Base-by-base conservation (phyloP, 1,140 invertebrate species). In the Eumaeus atala region DNA sequence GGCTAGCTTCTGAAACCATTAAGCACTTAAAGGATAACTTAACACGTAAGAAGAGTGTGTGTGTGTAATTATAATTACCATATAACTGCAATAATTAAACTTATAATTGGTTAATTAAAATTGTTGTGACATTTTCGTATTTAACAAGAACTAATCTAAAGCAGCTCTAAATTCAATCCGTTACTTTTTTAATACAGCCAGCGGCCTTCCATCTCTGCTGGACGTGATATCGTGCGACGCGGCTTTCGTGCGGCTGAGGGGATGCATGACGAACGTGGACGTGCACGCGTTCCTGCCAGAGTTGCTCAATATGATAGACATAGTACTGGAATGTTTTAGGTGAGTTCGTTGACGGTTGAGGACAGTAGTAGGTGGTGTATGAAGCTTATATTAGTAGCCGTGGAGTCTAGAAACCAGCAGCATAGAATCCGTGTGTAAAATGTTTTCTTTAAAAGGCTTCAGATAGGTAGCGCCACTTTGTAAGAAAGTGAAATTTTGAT, bases 1-100 rank as follows among this genome's bases (percentile, higher is more conserved):
- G 90, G 59, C 82, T 94, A 9, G 92, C 93, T 0, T 93, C 93
- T 59, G 90, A 91, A 74, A 92, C 91, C 14, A 92, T 94, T 14
- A 90, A 90, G 56, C 87, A 90, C 12, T 69, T 93, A 6, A 93
- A 83, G 61, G 64, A 78, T 54, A 86, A 86, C 53, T 66, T 84
- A 4, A 66, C 65, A 28, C 9, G 83, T 86, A 68, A 75, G 70
- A 16, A 35, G n/a, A n/a, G n/a, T n/a, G n/a, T n/a, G n/a, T n/a
- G 16, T 17, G 9, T 21, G 11, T 6, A 28, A 28, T 6, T 28
- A 28, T 3, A 2, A 28, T 6, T 28, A 28, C 21, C 21, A 3
- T 28, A 28, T 2, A 6, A n/a, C n/a, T n/a, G n/a, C n/a, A n/a
- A n/a, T n/a, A n/a, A n/a, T n/a, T n/a, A n/a, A n/a, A n/a, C n/a